Conservation (phyloP, 2,888 invertebrate species). For the Amiota mariae region DNA sequence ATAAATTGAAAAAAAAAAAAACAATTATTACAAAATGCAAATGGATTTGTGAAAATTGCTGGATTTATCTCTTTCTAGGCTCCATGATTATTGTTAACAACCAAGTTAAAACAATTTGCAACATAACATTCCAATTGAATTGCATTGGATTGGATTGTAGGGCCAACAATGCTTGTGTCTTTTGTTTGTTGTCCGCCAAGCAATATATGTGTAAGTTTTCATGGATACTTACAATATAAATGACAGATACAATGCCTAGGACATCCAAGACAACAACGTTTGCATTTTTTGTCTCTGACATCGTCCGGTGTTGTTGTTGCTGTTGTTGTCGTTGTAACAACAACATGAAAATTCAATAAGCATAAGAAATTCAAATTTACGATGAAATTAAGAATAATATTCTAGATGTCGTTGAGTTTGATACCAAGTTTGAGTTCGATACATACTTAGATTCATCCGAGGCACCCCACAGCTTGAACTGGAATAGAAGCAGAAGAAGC, state of each 20-base stretch:
- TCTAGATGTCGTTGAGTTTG: slow-evolving; percentile 49
- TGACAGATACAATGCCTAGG: slow-evolving; percentile 4
- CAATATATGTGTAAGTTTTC: neutral
- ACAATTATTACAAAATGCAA: slow-evolving; percentile 6
- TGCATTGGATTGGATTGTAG: neutral
- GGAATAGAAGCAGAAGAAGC: neutral
- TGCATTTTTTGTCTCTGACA: slow-evolving; percentile 31
- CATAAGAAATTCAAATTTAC: slow-evolving; percentile 71
- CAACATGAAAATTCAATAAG: slow-evolving; percentile 71
- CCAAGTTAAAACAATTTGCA: slow-evolving; percentile 9
- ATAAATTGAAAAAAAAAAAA: neutral
- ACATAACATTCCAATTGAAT: neutral
- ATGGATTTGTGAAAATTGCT: neutral
- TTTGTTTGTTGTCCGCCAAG: neutral
- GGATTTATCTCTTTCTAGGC: neutral
- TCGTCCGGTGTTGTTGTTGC: neutral
- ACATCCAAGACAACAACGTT: slow-evolving; percentile 34
- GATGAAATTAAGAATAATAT: slow-evolving; percentile 68
- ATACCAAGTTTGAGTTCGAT: neutral
- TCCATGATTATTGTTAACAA: slow-evolving; percentile 5
- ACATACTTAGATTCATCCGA: neutral
- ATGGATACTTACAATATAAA: neutral
- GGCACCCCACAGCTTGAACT: slow-evolving; percentile 5
- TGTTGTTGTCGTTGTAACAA: slow-evolving; percentile 25
- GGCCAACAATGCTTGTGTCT: neutral